These are phyloP conservation scores for Geodia barretti DNA, from an alignment of 37 sponge, comb jelly and placozoan species.

Conservation along the genomic window DNA sequence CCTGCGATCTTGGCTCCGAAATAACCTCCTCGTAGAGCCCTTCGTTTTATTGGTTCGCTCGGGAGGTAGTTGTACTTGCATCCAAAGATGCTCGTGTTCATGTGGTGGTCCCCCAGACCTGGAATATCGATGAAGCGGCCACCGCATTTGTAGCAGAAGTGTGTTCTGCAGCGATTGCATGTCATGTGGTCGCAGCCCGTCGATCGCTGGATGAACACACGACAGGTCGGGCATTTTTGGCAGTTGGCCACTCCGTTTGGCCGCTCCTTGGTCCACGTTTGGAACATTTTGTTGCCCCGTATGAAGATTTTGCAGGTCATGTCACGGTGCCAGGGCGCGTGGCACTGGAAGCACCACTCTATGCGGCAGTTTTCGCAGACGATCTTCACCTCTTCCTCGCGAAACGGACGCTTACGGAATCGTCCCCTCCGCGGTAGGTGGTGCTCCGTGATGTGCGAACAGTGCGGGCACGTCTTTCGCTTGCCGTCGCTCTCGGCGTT, in stretches of 20 bases:
- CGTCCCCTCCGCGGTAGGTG: conserved; percentile 21
- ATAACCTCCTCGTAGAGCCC: conserved; percentile 46
- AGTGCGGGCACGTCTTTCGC: conserved; percentile 64
- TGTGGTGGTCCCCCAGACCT: conserved; percentile 62
- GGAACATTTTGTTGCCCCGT: conserved; percentile 60
- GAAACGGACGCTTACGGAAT: background rate
- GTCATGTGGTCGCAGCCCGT: conserved; percentile 85
- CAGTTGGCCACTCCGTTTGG: conserved; percentile 56
- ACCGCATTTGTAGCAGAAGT: conserved; percentile 89
- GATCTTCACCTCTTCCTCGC: conserved; percentile 54
- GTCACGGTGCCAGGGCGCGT: conserved; percentile 84
- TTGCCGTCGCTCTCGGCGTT: conserved; percentile 12
- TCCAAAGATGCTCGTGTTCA: conserved; percentile 43
- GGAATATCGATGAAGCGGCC: conserved; percentile 15
- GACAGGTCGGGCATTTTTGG: conserved; percentile 75
- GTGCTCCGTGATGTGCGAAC: conserved; percentile 53
- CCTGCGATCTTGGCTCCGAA: conserved; percentile 47
- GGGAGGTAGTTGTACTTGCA: conserved; percentile 62
- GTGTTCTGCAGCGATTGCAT: conserved; percentile 66
- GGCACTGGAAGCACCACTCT: conserved; percentile 86
- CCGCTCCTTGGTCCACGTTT: conserved; percentile 49
- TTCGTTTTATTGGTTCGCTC: conserved; percentile 21
- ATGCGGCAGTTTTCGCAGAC: conserved; percentile 51
- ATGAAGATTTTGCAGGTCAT: conserved; percentile 49
- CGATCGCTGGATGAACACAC: conserved; percentile 72